Percentiles rank a stretch among this genome's conserved stretches.
These are phyloP conservation scores for Poecilia wingei DNA, from an alignment of 2,797 vertebrate species.

Conservation along the genomic window DNA sequence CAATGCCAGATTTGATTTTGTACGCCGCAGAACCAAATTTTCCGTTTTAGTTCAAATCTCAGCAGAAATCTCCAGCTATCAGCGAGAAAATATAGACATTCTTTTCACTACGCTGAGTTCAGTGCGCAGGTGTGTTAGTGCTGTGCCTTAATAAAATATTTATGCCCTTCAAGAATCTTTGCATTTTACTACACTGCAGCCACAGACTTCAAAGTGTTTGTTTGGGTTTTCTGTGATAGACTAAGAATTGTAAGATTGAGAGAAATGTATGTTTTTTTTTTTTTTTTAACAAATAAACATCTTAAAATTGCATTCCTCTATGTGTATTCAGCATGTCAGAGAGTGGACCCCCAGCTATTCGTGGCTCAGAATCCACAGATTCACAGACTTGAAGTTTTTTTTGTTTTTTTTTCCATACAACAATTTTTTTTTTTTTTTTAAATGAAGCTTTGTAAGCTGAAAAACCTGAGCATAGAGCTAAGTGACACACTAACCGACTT, in stretches of 20 bases:
- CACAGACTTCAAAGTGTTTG: background rate
- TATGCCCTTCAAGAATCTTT: background rate
- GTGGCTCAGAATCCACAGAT: background rate
- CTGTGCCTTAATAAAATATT: background rate
- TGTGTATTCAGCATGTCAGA: background rate
- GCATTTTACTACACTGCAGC: background rate
- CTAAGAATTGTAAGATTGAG: background rate
- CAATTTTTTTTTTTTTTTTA: too few relatives aligned
- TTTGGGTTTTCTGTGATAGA: background rate
- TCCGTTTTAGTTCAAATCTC: background rate
- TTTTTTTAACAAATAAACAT: background rate
- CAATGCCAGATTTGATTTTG: background rate
- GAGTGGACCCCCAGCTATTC: background rate
- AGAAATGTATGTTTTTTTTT: background rate
- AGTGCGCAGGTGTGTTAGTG: background rate
- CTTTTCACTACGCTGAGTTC: background rate
- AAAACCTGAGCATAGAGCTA: background rate
- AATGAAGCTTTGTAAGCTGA: background rate
- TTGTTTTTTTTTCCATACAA: background rate
- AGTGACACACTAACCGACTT: background rate
- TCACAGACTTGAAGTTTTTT: background rate
- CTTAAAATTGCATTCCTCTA: background rate
- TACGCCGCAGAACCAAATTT: background rate
- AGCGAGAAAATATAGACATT: background rate
- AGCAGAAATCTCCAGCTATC: background rate